Base-by-base conservation (phyloP, 1,140 invertebrate genomes). In the Cydia splendana region DNA sequence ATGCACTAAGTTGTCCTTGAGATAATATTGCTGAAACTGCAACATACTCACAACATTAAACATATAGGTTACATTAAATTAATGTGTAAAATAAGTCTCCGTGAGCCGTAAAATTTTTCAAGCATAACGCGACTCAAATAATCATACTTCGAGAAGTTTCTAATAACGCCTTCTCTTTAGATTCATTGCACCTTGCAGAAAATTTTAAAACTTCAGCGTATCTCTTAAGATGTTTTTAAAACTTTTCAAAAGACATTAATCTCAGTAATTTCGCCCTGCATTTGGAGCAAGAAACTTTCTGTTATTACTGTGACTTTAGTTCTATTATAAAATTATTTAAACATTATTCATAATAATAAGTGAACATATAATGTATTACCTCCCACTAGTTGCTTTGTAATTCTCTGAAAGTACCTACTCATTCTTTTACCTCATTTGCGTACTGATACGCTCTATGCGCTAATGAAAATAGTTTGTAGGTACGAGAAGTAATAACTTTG, bases 161-260 rank as follows among this genome's bases (percentile, higher is more conserved):
- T 88, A 87, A 88, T 88, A 88, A 88, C 86, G 75, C 78, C 79
- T 79, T 80, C 80, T 78, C 78, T 77, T 83, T 85, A 85, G 85
- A 88, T 87, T 87, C 84, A 87, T 85, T 88, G 87, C 86, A 88
- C 81, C 84, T 86, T 82, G 83, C 82, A 83, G 85, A 85, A 83
- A 84, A 85, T 77, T 88, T 87, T 85, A 80, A 81, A 85, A 86
- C 80, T 85, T 85, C 65, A 62, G 65, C 76, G 75, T 20, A 65
- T 76, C 77, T 83, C 81, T 86, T 83, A 79, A 84, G 83, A 85
- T 85, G 82, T 86, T 87, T 86, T 81, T 79, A 45, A 77, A 86
- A 88, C 81, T 88, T 85, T 87, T 81, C 80, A 77, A 87, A 86
- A 85, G 84, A 83, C 83, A 87, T 88, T 85, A 87, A 85, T 86